Evolutionary conservation across 2,888 invertebrate genomes (phyloP), one percentile per base, ranked within the genome.

Genomic region (Papilio gigon): DNA sequence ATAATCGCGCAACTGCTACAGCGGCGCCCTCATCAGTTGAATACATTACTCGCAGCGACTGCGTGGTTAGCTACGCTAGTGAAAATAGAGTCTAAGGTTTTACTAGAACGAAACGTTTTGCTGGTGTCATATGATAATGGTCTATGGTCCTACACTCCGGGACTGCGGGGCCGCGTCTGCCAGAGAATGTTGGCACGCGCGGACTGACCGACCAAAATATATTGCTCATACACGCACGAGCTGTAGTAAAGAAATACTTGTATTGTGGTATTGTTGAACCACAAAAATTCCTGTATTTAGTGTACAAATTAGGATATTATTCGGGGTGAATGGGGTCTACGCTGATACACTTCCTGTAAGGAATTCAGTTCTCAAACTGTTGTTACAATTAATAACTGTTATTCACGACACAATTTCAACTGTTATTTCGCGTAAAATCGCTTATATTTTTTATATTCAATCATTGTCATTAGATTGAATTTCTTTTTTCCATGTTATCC

Each of bases 131-230:
- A 47, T 25, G 25, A 63, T 60, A 71, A 63, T 73, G 72, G 68
- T 72, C 74, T 72, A 74, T 72, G 73, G 71, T 25, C 37, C 35
- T 50, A 50, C 50, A 71, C 71, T 70, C 68, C 63, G 65, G 71
- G 71, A 74, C 76, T 73, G 72, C 74, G 25, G 40, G 67, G 65
- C 71, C 72, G 73, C 65, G 72, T 65, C 69, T 76, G 79, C 80
- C 79, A 78, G 77, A 67, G 78, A 80, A 78, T 81, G 75, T 86
- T 86, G 86, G 86, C 86, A 86, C 78, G 72, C 70, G 66, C 71
- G 70, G 72, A 73, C 74, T 73, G 75, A 68, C 71, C 70, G 78
- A 79, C 82, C 70, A 81, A 85, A 85, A 84, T 85, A 83, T 75
- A 80, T 71, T 72, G 69, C 65, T 69, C 71, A 58, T 70, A 70